These are phyloP conservation scores for Malurus leucopterus DNA, from an alignment of 2,797 vertebrate genomes.

Conservation along the genomic window DNA sequence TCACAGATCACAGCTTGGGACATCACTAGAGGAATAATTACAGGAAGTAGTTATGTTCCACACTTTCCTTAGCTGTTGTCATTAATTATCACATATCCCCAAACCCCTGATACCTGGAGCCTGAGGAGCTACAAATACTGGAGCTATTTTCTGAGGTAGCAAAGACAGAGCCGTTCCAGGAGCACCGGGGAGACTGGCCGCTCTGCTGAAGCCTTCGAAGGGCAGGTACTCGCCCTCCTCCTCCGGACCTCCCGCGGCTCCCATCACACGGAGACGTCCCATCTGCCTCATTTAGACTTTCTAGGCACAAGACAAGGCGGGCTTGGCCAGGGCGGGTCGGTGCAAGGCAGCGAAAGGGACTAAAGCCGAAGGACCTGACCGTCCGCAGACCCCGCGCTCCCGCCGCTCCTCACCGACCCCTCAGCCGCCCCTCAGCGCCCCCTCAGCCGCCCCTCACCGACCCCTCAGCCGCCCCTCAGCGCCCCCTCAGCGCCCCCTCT, in stretches of 20 bases:
- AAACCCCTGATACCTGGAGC: neutral
- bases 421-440: neutral
- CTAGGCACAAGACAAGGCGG: rapidly evolving
- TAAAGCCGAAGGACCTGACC: rapidly evolving
- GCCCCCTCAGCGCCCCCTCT: too few relatives aligned
- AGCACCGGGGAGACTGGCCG: rapidly evolving
- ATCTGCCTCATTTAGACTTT: too few relatives aligned
- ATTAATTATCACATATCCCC: neutral
- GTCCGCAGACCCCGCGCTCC: rapidly evolving
- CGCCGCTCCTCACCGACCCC: neutral
- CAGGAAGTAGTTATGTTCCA: neutral
- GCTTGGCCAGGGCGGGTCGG: rapidly evolving
- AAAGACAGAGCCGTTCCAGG: neutral
- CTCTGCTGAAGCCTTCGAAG: neutral
- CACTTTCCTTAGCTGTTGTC: neutral
- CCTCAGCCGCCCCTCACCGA: too few relatives aligned
- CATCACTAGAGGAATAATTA: neutral
- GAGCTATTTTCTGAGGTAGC: rapidly evolving
- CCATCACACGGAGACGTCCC: neutral
- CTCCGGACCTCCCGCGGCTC: neutral
- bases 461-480: too few relatives aligned
- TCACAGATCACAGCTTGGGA: neutral
- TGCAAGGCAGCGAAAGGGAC: rapidly evolving
- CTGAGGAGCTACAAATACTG: neutral
- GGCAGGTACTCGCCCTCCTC: neutral